phyloP scores from a whole-genome alignment of 2,113 vertebrate genomes.

The Spheniscus mendiculus region DNA sequence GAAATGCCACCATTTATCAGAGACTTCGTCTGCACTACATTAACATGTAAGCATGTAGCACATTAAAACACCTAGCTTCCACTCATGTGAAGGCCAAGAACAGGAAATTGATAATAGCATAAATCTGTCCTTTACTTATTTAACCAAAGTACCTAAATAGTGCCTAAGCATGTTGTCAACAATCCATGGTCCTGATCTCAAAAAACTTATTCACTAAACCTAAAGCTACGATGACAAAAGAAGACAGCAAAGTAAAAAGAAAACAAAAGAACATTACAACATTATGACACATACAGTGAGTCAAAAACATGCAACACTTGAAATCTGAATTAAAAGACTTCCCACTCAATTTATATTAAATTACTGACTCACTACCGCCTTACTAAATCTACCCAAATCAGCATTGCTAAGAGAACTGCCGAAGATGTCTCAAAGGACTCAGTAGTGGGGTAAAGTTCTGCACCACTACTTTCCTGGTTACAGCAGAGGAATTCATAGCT shows the following conservation, averaged over 20 bases:
- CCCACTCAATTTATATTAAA: background rate
- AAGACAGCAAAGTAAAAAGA: background rate
- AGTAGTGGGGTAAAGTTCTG: background rate
- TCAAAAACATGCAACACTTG: background rate
- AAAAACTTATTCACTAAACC: background rate
- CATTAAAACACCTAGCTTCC: background rate
- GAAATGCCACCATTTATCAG: background rate
- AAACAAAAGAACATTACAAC: background rate
- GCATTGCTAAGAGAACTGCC: background rate
- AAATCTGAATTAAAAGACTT: background rate
- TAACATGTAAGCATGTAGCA: background rate
- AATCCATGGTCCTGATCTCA: background rate
- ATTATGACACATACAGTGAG: background rate
- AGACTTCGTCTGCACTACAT: background rate
- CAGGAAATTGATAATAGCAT: background rate
- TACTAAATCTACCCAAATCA: background rate
- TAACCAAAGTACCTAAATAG: background rate
- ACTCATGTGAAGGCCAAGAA: background rate
- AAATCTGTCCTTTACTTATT: background rate
- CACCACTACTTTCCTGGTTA: background rate
- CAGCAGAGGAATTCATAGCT: background rate
- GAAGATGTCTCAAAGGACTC: background rate
- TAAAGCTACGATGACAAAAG: background rate
- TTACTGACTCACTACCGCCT: background rate
- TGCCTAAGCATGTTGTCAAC: background rate